phyloP scores from a whole-genome alignment of 1,140 invertebrate genomes.

The Bombus confusus region DNA sequence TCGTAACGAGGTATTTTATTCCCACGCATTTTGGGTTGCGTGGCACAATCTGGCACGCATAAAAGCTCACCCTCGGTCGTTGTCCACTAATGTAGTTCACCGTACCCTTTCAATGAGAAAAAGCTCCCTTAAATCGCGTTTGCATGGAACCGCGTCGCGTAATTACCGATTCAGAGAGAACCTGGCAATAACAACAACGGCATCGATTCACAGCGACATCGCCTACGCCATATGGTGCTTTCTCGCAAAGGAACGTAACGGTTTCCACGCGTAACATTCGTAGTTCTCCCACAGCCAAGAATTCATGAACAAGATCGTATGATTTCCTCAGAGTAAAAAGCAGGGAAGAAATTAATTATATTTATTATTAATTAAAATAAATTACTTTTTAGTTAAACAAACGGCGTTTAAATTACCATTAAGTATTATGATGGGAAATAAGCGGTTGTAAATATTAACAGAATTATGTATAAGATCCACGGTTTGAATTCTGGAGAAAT shows the following conservation, averaged over 20 bases:
- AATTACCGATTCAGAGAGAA: constrained; percentile 44
- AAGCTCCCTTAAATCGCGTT: constrained; percentile 44
- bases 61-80: constrained; percentile 47
- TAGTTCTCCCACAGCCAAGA: neutral
- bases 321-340: no score
- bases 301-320: neutral
- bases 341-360: no score
- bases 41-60: constrained; percentile 70
- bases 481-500: no score
- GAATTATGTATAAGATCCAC: neutral
- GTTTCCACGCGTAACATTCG: constrained; percentile 60
- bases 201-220: constrained; percentile 21
- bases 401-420: no score
- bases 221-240: constrained; percentile 74
- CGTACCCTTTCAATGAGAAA: constrained; percentile 52
- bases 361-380: no score
- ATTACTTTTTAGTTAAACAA: neutral
- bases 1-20: constrained; percentile 65
- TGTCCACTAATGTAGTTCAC: neutral
- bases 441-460: neutral
- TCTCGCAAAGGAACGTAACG: constrained; percentile 62
- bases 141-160: constrained; percentile 54
- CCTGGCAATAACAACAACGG: constrained; percentile 51
- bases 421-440: neutral
- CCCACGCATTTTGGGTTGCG: constrained; percentile 71